Percentiles rank a stretch among this genome's conserved stretches.
These are phyloP conservation scores for Macropodus opercularis DNA, from an alignment of 2,797 vertebrate species.

Conservation along the genomic window DNA sequence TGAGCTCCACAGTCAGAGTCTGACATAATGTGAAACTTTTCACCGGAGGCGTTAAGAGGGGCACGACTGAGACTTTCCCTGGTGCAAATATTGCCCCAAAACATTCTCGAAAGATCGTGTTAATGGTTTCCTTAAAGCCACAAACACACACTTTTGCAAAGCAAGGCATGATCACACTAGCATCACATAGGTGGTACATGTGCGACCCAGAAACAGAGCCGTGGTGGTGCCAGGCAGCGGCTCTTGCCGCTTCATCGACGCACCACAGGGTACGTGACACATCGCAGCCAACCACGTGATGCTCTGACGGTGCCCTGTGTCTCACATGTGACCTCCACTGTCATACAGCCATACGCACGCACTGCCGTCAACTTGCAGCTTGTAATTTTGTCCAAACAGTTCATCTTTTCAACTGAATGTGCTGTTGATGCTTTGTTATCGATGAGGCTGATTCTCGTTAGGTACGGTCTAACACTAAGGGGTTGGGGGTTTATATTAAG, in stretches of 20 bases:
- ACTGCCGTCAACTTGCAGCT: not conserved
- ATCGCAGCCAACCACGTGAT: slow-evolving; percentile 45
- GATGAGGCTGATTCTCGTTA: not conserved
- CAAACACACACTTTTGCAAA: too few species aligned
- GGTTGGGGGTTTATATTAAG: slow-evolving; percentile 23
- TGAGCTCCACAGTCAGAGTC: not conserved
- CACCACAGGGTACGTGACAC: slow-evolving; percentile 50
- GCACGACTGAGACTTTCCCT: slow-evolving; percentile 11
- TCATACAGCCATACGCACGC: not conserved
- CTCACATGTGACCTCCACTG: slow-evolving; percentile 20
- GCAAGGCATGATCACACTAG: slow-evolving; percentile 28
- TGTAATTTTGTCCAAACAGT: not conserved
- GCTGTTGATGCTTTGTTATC: not conserved
- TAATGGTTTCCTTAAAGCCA: too few species aligned
- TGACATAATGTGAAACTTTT: too few species aligned
- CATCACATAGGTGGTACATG: slow-evolving; percentile 35
- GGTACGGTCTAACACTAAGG: not conserved
- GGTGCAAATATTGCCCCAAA: too few species aligned
- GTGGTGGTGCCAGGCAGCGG: slow-evolving; percentile 19
- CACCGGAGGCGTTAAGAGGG: too few species aligned
- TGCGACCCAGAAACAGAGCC: slow-evolving; percentile 51
- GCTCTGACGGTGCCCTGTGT: too few species aligned
- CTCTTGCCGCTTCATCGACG: slow-evolving; percentile 18
- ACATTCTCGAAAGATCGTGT: too few species aligned
- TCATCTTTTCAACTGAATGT: not conserved